These are phyloP conservation scores for Drosophila cognata DNA, from an alignment of 2,888 invertebrate genomes.

Conservation along the genomic window DNA sequence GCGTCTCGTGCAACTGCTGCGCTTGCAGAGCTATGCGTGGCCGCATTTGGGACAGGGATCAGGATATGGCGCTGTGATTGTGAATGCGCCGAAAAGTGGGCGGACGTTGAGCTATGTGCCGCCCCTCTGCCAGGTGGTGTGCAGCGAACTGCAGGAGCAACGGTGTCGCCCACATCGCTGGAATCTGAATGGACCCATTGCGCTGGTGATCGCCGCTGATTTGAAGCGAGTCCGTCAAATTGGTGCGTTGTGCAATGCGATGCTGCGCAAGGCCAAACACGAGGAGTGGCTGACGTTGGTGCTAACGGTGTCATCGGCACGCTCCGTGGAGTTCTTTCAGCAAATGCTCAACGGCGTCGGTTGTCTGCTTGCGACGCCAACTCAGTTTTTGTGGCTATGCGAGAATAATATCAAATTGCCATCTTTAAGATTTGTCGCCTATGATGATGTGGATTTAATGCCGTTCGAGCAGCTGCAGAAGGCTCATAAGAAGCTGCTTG, in stretches of 20 bases:
- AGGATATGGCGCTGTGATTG: slow-evolving; percentile 51
- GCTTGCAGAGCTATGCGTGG: slow-evolving; percentile 68
- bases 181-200: slow-evolving; percentile 44
- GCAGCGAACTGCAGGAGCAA: slow-evolving; percentile 7
- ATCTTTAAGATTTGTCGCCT: slow-evolving; percentile 41
- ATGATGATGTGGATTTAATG: slow-evolving; percentile 65
- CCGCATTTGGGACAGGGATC: slow-evolving; percentile 37
- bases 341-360: slow-evolving; percentile 60
- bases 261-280: slow-evolving; percentile 35
- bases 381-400: slow-evolving; percentile 53
- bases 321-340: slow-evolving; percentile 26
- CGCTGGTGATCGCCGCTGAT: slow-evolving; percentile 48
- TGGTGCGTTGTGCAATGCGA: slow-evolving; percentile 27
- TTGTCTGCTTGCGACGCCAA: slow-evolving; percentile 56
- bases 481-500: slow-evolving; percentile 24
- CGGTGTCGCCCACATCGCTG: neutral
- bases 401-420: slow-evolving; percentile 26
- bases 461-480: slow-evolving; percentile 5
- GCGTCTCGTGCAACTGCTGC: slow-evolving; percentile 41
- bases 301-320: slow-evolving; percentile 43
- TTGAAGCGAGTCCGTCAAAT: slow-evolving; percentile 39
- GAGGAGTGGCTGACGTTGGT: slow-evolving; percentile 30
- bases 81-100: slow-evolving; percentile 64
- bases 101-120: slow-evolving; percentile 62
- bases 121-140: slow-evolving; percentile 52